A percentile compares a stretch with the other conserved stretches of the same genome.
These are phyloP conservation scores for Cisticola juncidis DNA, from an alignment of 2,113 vertebrate species.

Conservation along the genomic window DNA sequence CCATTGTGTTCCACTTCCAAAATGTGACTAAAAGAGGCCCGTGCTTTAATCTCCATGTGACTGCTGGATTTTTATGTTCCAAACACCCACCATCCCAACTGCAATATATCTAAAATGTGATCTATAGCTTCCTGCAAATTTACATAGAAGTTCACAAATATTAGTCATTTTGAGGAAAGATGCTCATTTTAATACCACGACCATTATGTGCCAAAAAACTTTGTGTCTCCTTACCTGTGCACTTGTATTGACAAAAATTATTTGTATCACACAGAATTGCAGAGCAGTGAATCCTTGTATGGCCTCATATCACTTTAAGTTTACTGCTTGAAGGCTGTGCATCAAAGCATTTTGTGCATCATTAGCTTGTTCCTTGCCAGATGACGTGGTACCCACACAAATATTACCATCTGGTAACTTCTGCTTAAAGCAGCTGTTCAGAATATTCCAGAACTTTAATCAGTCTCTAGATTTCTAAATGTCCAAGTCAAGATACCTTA, in stretches of 20 bases:
- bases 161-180: not conserved
- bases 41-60: constrained; percentile 1
- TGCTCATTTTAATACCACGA: not conserved
- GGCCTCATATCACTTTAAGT: not conserved
- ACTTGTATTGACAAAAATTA: not conserved
- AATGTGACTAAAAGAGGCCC: not conserved
- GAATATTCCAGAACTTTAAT: constrained; percentile 43
- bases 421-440: constrained; percentile 51
- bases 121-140: not conserved
- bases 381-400: constrained; percentile 46
- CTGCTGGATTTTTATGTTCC: constrained; percentile 24
- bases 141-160: not conserved
- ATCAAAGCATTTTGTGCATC: constrained; percentile 46
- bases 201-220: not conserved
- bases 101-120: constrained; percentile 10
- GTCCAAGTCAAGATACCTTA: not conserved
- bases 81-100: constrained; percentile 4
- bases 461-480: constrained; percentile 18
- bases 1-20: not conserved
- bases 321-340: constrained; percentile 19
- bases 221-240: not conserved
- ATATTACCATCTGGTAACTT: constrained; percentile 61
- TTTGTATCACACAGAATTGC: not conserved
- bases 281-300: not conserved
- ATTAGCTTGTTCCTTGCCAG: constrained; percentile 48